Evolutionary conservation across 2,113 vertebrate species (phyloP).

Genomic region (Burhinus oedicnemus): DNA sequence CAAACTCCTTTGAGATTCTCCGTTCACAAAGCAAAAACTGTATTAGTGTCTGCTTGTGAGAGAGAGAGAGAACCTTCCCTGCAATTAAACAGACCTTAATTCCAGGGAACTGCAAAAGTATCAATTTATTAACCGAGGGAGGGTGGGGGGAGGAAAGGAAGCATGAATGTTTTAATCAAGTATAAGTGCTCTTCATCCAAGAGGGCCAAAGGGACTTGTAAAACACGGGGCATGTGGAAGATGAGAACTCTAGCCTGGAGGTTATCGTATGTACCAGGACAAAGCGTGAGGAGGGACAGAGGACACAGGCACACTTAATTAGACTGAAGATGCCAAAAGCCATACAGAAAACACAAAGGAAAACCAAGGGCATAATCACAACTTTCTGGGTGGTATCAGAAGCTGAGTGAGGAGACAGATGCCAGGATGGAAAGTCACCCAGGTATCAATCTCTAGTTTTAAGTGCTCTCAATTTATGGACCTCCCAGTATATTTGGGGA

Average conservation of each 20-base stretch:
- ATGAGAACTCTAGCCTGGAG: not conserved
- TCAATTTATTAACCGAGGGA: not conserved
- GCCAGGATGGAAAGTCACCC: not conserved
- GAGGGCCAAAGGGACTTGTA: not conserved
- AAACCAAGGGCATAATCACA: not conserved
- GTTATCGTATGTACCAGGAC: not conserved
- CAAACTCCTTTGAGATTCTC: not conserved
- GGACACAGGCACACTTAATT: not conserved
- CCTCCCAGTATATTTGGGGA: not conserved
- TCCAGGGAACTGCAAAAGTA: not conserved
- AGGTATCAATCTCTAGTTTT: not conserved
- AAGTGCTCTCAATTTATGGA: not conserved
- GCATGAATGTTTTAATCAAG: not conserved
- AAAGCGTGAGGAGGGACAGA: not conserved
- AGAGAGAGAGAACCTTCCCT: not conserved
- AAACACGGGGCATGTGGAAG: not conserved
- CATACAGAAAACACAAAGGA: not conserved
- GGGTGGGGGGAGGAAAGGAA: not conserved
- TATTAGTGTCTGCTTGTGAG: not conserved
- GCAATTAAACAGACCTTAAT: not conserved
- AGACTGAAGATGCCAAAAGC: not conserved
- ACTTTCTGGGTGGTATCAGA: not conserved
- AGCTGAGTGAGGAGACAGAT: not conserved
- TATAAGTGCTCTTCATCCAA: not conserved
- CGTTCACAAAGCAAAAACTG: not conserved